phyloP scores from a whole-genome alignment of 2,797 vertebrate species.

The Rhinophrynus dorsalis region DNA sequence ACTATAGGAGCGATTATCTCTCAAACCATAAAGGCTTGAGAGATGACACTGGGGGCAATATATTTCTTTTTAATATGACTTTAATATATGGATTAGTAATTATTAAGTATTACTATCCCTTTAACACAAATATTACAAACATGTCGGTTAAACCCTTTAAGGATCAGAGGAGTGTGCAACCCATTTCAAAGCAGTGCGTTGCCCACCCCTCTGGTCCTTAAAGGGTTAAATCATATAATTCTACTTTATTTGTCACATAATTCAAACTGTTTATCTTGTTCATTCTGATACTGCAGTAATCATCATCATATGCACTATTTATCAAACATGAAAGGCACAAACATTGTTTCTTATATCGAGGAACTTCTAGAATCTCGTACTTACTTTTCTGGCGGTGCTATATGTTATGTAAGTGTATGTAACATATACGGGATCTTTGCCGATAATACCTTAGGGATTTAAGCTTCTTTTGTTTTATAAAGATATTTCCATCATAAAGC shows the following conservation, averaged over 20 bases:
- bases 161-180: too few relatives aligned
- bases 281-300: slow-evolving; percentile 17
- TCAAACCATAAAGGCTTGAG: too few relatives aligned
- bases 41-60: too few relatives aligned
- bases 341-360: neutral
- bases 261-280: slow-evolving; percentile 26
- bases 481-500: neutral
- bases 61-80: too few relatives aligned
- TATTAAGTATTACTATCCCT: too few relatives aligned
- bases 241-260: slow-evolving; percentile 28
- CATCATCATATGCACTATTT: slow-evolving; percentile 23
- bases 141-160: too few relatives aligned
- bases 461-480: neutral
- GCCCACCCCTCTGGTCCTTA: too few relatives aligned
- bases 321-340: slow-evolving; percentile 14
- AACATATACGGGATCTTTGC: neutral
- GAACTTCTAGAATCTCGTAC: neutral
- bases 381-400: neutral
- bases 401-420: neutral
- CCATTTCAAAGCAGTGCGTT: too few relatives aligned
- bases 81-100: too few relatives aligned
- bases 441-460: neutral
- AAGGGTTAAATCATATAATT: slow-evolving; percentile 43
- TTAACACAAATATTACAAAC: too few relatives aligned
- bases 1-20: too few relatives aligned